Evolutionary conservation across 2,797 vertebrate genomes (phyloP).

Genomic region (Mus spretus): DNA sequence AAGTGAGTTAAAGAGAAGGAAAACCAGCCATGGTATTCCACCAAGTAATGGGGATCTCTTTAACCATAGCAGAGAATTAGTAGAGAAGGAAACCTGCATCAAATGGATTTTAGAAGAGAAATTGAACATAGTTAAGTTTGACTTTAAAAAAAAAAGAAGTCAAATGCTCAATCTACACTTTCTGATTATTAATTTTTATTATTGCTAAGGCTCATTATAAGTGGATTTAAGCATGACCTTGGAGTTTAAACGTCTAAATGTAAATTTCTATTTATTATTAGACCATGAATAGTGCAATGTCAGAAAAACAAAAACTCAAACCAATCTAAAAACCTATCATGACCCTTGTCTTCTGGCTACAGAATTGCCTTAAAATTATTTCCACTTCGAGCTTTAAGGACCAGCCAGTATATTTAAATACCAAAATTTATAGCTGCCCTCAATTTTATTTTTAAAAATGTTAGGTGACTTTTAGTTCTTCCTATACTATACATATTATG

Average conservation of each 20-base stretch:
- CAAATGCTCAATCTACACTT: constrained; percentile 43
- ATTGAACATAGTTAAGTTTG: neutral
- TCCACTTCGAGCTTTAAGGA: constrained; percentile 59
- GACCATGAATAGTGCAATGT: constrained; percentile 33
- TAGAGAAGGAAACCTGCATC: neutral
- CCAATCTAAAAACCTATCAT: neutral
- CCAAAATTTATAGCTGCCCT: constrained; percentile 65
- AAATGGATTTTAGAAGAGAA: constrained; percentile 6
- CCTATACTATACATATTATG: constrained; percentile 62
- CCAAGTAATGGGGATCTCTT: neutral
- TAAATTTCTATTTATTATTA: constrained; percentile 57
- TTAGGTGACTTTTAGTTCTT: neutral
- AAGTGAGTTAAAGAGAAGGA: neutral
- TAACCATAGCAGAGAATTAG: neutral
- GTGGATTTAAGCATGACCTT: neutral
- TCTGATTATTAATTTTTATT: constrained; percentile 22
- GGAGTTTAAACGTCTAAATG: neutral
- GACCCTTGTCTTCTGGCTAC: constrained; percentile 59
- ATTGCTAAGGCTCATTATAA: constrained; percentile 19
- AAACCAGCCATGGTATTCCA: neutral
- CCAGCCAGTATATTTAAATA: constrained; percentile 64
- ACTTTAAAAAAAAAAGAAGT: constrained; percentile 22
- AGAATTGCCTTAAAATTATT: constrained; percentile 65
- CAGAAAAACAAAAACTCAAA: constrained; percentile 13
- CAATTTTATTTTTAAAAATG: constrained; percentile 4